phyloP scores from a whole-genome alignment of 2,113 vertebrate genomes.

The Nothoprocta perdicaria region DNA sequence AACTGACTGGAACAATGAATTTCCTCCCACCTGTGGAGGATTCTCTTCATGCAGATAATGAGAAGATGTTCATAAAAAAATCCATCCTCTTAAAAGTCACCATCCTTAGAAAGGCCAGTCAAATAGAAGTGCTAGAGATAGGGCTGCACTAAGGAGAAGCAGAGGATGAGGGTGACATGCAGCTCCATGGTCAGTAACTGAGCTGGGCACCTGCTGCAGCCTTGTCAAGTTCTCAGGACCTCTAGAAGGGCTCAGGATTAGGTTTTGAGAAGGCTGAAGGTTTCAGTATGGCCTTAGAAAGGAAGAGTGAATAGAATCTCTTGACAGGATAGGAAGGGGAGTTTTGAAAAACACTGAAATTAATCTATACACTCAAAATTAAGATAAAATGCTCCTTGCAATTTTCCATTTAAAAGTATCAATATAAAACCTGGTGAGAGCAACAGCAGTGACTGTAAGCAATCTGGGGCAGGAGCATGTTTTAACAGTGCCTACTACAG shows the following conservation, averaged over 20 bases:
- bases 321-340: rapidly evolving
- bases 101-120: neutral
- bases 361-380: neutral
- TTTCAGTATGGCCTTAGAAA: neutral
- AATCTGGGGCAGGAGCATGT: neutral
- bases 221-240: neutral
- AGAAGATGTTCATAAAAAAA: neutral
- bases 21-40: neutral
- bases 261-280: neutral
- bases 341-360: neutral
- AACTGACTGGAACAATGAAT: neutral
- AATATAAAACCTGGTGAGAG: neutral
- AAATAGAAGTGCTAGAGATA: neutral
- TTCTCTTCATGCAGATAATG: neutral
- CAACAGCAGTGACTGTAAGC: neutral
- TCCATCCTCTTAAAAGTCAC: neutral
- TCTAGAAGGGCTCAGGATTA: neutral
- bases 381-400: neutral
- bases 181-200: rapidly evolving
- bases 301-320: neutral
- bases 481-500: neutral
- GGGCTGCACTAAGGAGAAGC: neutral
- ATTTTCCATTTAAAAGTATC: neutral
- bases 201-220: neutral
- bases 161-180: rapidly evolving